Conservation (phyloP, 1,140 invertebrate species). For the Drosophila arawakana region DNA sequence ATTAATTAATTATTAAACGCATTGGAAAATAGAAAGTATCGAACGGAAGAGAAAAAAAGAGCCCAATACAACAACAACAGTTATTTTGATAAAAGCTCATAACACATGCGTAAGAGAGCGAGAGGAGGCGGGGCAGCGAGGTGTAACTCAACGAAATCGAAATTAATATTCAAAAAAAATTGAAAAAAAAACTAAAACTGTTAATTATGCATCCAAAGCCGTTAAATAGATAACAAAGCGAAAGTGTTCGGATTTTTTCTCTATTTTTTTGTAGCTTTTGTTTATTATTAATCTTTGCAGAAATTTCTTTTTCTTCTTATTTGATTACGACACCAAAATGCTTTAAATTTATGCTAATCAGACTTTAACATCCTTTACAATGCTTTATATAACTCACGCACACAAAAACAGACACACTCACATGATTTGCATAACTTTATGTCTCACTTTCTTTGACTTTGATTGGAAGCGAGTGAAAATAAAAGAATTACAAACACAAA, state of each 20-base stretch:
- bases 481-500: slow-evolving; percentile 12
- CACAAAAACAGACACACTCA: slow-evolving; percentile 12
- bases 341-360: slow-evolving; percentile 59
- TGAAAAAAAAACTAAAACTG: slow-evolving; percentile 47
- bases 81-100: slow-evolving; percentile 62
- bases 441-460: slow-evolving; percentile 36
- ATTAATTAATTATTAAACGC: slow-evolving; percentile 82
- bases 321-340: slow-evolving; percentile 60
- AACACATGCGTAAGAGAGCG: slow-evolving; percentile 36
- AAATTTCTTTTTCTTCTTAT: slow-evolving; percentile 45
- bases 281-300: slow-evolving; percentile 9
- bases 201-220: slow-evolving; percentile 65
- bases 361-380: slow-evolving; percentile 59
- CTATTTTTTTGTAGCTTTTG: background rate
- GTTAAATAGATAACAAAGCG: slow-evolving; percentile 45
- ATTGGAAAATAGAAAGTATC: slow-evolving; percentile 82
- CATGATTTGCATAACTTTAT: slow-evolving; percentile 65
- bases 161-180: slow-evolving; percentile 33
- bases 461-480: slow-evolving; percentile 14
- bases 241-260: slow-evolving; percentile 55
- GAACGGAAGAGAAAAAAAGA: background rate
- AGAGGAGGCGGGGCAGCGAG: background rate
- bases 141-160: slow-evolving; percentile 40
- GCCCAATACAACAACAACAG: background rate
- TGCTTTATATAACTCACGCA: slow-evolving; percentile 62